Base-by-base conservation (phyloP, 2,888 invertebrate genomes). In the Bellardia pandia region DNA sequence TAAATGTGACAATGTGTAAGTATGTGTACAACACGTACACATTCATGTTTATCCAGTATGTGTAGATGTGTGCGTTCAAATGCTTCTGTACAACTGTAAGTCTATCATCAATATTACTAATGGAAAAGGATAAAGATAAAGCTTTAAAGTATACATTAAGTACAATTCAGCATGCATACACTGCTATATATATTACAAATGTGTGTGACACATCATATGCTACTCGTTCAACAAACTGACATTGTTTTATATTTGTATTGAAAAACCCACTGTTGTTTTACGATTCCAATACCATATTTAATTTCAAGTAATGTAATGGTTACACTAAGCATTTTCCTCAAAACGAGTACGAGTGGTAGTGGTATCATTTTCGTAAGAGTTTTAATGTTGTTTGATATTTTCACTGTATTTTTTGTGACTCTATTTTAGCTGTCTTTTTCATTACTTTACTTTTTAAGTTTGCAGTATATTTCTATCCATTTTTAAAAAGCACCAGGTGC, bases 111-210 rank as follows among this genome's bases (percentile, higher is more conserved):
- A 88, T 88, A 87, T 84, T 79, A 83, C 83, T 88, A 88, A 88
- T 88, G 88, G 87, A 74, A 87, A 87, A 86, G 87, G 75, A 87
- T 87, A 86, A 86, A 86, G 84, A 87, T 87, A 86, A 88, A 86
- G 76, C 86, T 79, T 83, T 79, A 86, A 83, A 86, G 71, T 76
- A 76, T 72, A 80, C 78, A 78, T 82, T 82, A 82, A 74, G 48
- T 81, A 78, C 78, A 68, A 81, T 74, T 45, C 33, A 48, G 48
- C 78, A 78, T 45, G 56, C 23, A 45, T 53, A 72, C 42, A 33
- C 4, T 14, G 13, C 6, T 11, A 45, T 1, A 6, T 11, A 30
- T 30, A 33, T 60, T 9, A 40, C 30, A 7, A 9, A 11, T 40
- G 16, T 40, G 13, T 4, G 40, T 62, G 62, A 53, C 51, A 72